These are phyloP conservation scores for Papilio elwesi DNA, from an alignment of 2,888 invertebrate species.

Conservation along the genomic window DNA sequence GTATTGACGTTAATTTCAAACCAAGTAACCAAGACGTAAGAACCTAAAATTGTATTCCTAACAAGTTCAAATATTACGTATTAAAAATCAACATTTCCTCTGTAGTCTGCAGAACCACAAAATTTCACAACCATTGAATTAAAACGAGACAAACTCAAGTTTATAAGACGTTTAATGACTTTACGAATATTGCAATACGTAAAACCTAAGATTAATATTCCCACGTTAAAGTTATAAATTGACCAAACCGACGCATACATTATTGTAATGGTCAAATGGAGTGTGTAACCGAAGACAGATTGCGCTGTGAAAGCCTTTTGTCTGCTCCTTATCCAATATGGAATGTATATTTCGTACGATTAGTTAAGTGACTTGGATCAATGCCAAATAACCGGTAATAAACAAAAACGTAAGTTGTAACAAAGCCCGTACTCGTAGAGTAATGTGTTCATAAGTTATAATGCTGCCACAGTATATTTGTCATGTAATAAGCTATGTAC, in stretches of 20 bases:
- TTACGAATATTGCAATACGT: not conserved
- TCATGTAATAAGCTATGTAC: constrained; percentile 8
- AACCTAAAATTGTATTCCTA: too few relatives aligned
- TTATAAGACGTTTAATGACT: too few relatives aligned
- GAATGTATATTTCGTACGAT: constrained; percentile 43
- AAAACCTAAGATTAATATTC: constrained; percentile 14
- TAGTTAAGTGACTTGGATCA: constrained; percentile 49
- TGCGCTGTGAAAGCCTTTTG: constrained; percentile 48
- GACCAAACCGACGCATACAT: constrained; percentile 41
- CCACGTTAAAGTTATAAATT: constrained; percentile 28
- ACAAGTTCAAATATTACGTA: too few relatives aligned
- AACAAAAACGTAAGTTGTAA: constrained; percentile 24
- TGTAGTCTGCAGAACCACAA: too few relatives aligned
- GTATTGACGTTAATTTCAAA: too few relatives aligned
- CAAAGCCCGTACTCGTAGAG: not conserved
- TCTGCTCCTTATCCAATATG: constrained; percentile 43
- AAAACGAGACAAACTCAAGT: too few relatives aligned
- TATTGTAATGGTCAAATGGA: constrained; percentile 54
- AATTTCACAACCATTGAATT: too few relatives aligned
- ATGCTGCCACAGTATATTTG: constrained; percentile 4
- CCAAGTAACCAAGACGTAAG: too few relatives aligned
- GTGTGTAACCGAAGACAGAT: constrained; percentile 58
- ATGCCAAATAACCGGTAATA: constrained; percentile 44
- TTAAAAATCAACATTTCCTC: too few relatives aligned
- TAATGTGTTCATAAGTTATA: constrained; percentile 12